These are phyloP conservation scores for Montipora efflorescens DNA, from an alignment of 64 coral and sea anemone species.

Conservation along the genomic window DNA sequence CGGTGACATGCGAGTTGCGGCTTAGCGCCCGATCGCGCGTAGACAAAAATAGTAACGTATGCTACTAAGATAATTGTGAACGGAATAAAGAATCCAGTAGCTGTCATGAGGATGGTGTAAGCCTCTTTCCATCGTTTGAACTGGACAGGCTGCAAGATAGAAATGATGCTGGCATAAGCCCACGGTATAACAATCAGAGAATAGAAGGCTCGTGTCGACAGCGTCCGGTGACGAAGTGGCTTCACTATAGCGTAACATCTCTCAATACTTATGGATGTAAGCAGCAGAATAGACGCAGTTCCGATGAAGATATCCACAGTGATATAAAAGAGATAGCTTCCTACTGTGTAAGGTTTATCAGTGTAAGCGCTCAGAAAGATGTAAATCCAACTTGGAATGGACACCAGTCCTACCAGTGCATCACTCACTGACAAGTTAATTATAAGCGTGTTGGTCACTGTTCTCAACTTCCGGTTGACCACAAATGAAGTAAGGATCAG, in stretches of 20 bases:
- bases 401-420: slow-evolving; percentile 80
- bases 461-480: slow-evolving; percentile 89
- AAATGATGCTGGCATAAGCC: slow-evolving; percentile 73
- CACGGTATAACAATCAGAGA: slow-evolving; percentile 73
- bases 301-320: slow-evolving; percentile 93
- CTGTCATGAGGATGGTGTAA: slow-evolving; percentile 78
- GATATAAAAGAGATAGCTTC: slow-evolving; percentile 73
- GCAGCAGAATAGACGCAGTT: slow-evolving; percentile 84
- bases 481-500: slow-evolving; percentile 81
- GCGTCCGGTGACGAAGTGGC: slow-evolving; percentile 76
- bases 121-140: slow-evolving; percentile 44
- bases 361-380: slow-evolving; percentile 57
- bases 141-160: slow-evolving; percentile 71
- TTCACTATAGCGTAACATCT: slow-evolving; percentile 87
- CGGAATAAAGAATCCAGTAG: slow-evolving; percentile 76
- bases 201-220: slow-evolving; percentile 70
- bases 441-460: slow-evolving; percentile 79
- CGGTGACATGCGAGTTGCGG: slow-evolving; percentile 18
- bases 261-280: slow-evolving; percentile 89
- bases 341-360: neutral
- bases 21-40: slow-evolving; percentile 30
- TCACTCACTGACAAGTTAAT: slow-evolving; percentile 86
- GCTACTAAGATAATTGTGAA: slow-evolving; percentile 76
- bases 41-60: slow-evolving; percentile 64
- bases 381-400: slow-evolving; percentile 91